Evolutionary conservation across 2,888 invertebrate genomes (phyloP).

Genomic region (Andrena bicolor): DNA sequence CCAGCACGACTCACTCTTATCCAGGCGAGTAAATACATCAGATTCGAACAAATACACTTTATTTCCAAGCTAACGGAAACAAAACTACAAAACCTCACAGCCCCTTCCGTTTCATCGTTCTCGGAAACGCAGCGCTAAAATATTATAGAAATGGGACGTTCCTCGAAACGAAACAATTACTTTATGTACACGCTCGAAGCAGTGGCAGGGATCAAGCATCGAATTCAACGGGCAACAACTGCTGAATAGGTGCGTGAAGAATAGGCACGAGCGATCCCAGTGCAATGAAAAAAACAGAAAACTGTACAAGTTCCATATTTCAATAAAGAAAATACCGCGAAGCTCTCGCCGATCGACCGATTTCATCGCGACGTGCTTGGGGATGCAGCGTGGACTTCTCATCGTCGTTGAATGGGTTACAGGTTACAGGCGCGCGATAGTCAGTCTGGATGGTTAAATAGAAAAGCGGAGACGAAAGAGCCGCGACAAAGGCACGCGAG

Average conservation of each 20-base stretch:
- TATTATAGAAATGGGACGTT: background rate
- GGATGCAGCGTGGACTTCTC: background rate
- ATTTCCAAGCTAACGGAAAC: too few species aligned
- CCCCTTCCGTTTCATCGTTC: background rate
- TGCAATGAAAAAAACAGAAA: background rate
- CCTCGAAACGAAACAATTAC: constrained; percentile 4
- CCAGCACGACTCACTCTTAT: too few species aligned
- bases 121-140: background rate
- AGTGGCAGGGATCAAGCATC: background rate
- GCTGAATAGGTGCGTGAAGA: constrained; percentile 5
- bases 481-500: constrained; percentile 30
- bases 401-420: background rate
- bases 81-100: too few species aligned
- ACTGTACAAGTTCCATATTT: constrained; percentile 22
- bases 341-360: background rate
- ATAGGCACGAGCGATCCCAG: background rate
- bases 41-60: too few species aligned
- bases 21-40: too few species aligned
- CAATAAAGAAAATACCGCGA: constrained; percentile 24
- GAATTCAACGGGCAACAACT: constrained; percentile 1
- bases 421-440: background rate
- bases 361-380: background rate
- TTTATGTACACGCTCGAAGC: background rate
- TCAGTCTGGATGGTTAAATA: constrained; percentile 29
- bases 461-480: constrained; percentile 20